phyloP scores from a whole-genome alignment of 2,113 vertebrate genomes.

The Gnathonemus echidnorhynchus region DNA sequence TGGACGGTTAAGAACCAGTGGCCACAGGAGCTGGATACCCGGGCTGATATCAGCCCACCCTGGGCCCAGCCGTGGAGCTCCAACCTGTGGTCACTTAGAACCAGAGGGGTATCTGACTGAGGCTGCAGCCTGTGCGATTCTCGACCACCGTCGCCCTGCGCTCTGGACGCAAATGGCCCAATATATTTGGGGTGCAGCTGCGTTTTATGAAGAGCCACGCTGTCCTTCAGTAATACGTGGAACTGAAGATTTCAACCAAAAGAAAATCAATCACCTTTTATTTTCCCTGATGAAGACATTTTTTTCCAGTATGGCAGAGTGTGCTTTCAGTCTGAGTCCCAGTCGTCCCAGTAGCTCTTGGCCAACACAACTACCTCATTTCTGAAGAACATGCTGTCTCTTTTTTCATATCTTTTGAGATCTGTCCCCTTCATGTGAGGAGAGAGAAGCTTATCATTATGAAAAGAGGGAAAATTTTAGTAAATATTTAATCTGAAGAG shows the following conservation, averaged over 20 bases:
- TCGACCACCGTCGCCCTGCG: background rate
- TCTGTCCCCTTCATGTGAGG: background rate
- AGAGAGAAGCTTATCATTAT: background rate
- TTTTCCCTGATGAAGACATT: background rate
- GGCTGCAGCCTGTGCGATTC: background rate
- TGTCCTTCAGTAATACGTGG: background rate
- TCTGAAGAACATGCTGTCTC: background rate
- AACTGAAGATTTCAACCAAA: background rate
- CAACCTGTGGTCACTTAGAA: background rate
- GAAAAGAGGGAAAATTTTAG: background rate
- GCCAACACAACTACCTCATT: constrained; percentile 16
- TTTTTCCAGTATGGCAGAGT: background rate
- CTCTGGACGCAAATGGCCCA: background rate
- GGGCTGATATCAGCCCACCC: background rate
- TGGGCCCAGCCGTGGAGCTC: background rate
- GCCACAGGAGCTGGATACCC: background rate
- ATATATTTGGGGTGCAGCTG: background rate
- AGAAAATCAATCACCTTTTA: background rate
- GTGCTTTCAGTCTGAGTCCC: background rate
- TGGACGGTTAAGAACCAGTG: background rate
- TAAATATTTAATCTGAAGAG: background rate
- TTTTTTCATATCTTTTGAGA: background rate
- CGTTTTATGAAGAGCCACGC: background rate
- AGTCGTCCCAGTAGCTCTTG: background rate
- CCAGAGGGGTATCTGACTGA: background rate